These are phyloP conservation scores for Dendrocincla fuliginosa DNA, from an alignment of 2,797 vertebrate species.

Conservation along the genomic window DNA sequence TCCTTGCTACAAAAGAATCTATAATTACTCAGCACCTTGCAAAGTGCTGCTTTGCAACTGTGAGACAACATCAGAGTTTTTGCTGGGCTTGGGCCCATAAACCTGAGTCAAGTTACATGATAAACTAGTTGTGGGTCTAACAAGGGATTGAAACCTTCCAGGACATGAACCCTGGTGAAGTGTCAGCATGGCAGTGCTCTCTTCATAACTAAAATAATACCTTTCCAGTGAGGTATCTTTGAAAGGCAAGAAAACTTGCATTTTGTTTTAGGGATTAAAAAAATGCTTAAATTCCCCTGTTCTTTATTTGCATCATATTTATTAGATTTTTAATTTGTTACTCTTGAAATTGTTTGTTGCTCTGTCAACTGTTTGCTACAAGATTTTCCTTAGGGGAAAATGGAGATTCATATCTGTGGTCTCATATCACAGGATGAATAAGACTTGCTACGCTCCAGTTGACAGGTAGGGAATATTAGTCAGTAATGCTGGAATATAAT, in stretches of 20 bases:
- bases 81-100: not conserved
- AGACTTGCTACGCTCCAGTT: slow-evolving; percentile 19
- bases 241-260: not conserved
- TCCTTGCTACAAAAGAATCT: not conserved
- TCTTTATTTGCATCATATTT: slow-evolving; percentile 31
- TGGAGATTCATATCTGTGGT: slow-evolving; percentile 12
- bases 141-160: not conserved
- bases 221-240: not conserved
- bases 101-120: not conserved
- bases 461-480: slow-evolving; percentile 40
- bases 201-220: not conserved
- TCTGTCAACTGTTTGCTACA: slow-evolving; percentile 44
- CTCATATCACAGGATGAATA: slow-evolving; percentile 24
- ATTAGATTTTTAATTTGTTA: slow-evolving; percentile 61
- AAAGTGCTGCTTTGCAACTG: not conserved
- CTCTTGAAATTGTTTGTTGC: slow-evolving; percentile 9
- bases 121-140: not conserved
- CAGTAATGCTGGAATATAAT: slow-evolving; percentile 54
- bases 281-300: not conserved
- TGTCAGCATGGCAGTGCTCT: fast-evolving
- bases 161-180: not conserved
- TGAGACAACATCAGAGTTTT: not conserved
- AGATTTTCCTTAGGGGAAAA: slow-evolving; percentile 60
- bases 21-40: not conserved
- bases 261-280: slow-evolving; percentile 12